These are phyloP conservation scores for Cydia strobilella DNA, from an alignment of 1,140 invertebrate genomes.

Conservation along the genomic window DNA sequence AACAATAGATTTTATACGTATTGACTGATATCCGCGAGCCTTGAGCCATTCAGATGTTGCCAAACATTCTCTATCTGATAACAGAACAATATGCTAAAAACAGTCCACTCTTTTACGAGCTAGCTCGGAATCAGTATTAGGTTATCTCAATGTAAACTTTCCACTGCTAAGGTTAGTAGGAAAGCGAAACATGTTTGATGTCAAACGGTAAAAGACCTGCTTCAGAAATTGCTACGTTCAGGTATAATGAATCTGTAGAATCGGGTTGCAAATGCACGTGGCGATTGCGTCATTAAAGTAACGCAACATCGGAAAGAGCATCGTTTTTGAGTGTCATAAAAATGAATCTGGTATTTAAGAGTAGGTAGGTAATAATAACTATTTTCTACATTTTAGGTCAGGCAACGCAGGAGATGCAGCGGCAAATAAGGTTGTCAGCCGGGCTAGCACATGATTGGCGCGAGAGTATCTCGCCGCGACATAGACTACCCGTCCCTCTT, in stretches of 20 bases:
- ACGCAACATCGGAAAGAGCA: background rate
- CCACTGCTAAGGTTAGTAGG: conserved; percentile 13
- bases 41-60: conserved; percentile 20
- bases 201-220: background rate
- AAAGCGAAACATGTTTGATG: conserved; percentile 11
- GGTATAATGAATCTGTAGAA: conserved; percentile 15
- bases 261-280: conserved; percentile 2
- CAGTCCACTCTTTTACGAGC: background rate
- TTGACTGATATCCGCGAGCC: conserved; percentile 26
- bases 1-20: conserved; percentile 4
- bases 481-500: too few species aligned
- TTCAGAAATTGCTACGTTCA: conserved; percentile 3
- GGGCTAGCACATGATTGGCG: too few species aligned
- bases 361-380: too few species aligned
- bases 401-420: too few species aligned
- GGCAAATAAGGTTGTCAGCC: background rate
- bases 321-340: background rate
- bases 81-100: conserved; percentile 21
- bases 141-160: conserved; percentile 2
- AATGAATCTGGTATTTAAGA: background rate
- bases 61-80: conserved; percentile 30
- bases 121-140: background rate
- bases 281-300: conserved; percentile 20
- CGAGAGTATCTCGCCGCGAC: too few species aligned
- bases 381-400: background rate